phyloP scores from a whole-genome alignment of 2,113 vertebrate genomes.

The Chitala chitala region DNA sequence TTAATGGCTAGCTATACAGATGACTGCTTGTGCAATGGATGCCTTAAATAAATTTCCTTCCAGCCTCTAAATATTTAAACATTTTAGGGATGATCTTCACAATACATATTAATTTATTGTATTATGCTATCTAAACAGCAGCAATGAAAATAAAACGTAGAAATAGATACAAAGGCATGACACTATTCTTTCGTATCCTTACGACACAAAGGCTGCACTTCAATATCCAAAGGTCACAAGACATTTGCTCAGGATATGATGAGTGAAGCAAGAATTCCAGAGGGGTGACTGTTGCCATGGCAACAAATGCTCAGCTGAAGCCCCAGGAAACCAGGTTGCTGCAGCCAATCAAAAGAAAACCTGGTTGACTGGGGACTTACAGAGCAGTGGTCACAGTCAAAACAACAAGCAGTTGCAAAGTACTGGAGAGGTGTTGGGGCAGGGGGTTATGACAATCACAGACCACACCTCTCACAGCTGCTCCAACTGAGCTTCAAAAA shows the following conservation, averaged over 20 bases:
- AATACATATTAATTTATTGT: no score
- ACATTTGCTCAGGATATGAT: neutral
- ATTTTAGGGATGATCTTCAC: no score
- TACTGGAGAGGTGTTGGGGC: neutral
- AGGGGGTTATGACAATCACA: no score
- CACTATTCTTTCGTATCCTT: neutral
- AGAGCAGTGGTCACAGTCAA: neutral
- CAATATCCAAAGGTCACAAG: slow-evolving; percentile 2
- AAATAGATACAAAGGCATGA: neutral
- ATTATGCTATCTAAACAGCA: no score
- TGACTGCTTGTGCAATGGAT: no score
- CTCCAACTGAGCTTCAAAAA: neutral
- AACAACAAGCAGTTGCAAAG: neutral
- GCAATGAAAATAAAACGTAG: neutral
- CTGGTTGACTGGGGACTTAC: neutral
- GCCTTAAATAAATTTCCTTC: no score
- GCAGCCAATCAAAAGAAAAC: slow-evolving; percentile 14
- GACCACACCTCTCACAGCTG: neutral
- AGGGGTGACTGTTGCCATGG: slow-evolving; percentile 16
- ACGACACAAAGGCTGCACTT: neutral
- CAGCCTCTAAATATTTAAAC: no score
- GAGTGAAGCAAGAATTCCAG: neutral
- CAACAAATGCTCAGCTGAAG: neutral
- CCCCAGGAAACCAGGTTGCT: slow-evolving; percentile 17
- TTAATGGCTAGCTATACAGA: no score